phyloP scores from a whole-genome alignment of 2,888 invertebrate genomes.

The Diarsia rubi region DNA sequence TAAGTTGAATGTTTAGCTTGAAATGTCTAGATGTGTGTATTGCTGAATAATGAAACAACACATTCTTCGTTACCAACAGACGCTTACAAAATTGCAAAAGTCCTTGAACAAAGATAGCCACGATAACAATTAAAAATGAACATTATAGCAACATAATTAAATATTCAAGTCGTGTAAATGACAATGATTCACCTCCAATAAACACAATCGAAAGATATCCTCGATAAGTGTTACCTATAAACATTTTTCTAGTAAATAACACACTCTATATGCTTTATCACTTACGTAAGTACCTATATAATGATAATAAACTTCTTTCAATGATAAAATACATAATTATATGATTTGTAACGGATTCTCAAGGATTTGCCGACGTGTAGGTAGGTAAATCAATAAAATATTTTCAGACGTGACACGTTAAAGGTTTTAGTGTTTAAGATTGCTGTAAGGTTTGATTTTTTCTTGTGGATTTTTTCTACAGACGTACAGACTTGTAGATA shows the following conservation, averaged over 20 bases:
- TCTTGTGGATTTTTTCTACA: not conserved
- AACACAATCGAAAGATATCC: slow-evolving; percentile 41
- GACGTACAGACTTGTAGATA: not conserved
- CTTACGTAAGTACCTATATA: slow-evolving; percentile 52
- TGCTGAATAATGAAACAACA: not conserved
- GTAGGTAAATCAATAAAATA: slow-evolving; percentile 25
- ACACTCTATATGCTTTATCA: slow-evolving; percentile 54
- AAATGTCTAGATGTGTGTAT: not conserved
- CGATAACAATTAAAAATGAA: slow-evolving; percentile 34
- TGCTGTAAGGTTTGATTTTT: not conserved
- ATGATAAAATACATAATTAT: slow-evolving; percentile 65
- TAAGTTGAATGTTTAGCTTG: not conserved
- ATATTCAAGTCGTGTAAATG: slow-evolving; percentile 29
- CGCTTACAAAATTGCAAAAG: slow-evolving; percentile 12
- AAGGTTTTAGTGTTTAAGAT: not conserved
- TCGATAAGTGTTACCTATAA: slow-evolving; percentile 52
- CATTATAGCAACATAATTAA: slow-evolving; percentile 30
- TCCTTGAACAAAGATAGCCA: slow-evolving; percentile 30
- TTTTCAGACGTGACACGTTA: slow-evolving; percentile 16
- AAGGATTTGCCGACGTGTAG: slow-evolving; percentile 62
- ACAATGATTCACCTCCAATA: slow-evolving; percentile 47
- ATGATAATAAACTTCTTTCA: slow-evolving; percentile 60
- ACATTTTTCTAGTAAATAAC: slow-evolving; percentile 56
- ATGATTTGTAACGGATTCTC: slow-evolving; percentile 63
- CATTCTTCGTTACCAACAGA: slow-evolving; percentile 17